Evolutionary conservation across 2,888 invertebrate genomes (phyloP), one percentile per base, ranked within the genome.

Genomic region (Lacanobia oleracea): DNA sequence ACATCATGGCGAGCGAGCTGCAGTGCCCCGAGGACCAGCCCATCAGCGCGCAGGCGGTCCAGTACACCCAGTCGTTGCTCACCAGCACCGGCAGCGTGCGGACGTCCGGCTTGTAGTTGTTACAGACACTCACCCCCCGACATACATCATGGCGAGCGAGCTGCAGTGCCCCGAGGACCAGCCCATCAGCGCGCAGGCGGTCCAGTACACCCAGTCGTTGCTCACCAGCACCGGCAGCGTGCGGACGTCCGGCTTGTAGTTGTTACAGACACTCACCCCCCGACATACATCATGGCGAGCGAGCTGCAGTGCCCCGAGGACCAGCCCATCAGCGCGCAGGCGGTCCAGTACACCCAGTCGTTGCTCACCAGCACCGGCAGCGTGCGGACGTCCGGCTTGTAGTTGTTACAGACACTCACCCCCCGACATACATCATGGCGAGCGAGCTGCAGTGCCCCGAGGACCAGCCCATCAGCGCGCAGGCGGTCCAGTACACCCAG

Each of bases 221-320:
- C 95, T 92, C 60, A 99, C 97, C 23, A 97, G 90, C n/a, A 99
- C 97, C 0, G 98, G 98, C 76, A 99, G 89, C 1, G 96, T 94
- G 62, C 99, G 96, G 0, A 79, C 91, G 66, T 79, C 87, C 79
- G 98, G 98, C 43, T 96, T 95, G 92, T 99, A 99, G 93, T 99
- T 99, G 94, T 16, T 43, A 48, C 48, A 48, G 48, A 48, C 48
- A 56, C 56, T 56, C 56, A 98, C 98, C 97, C 97, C 59, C 98
- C 98, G 67, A 98, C 98, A 94, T 98, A 99, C 98, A 99, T 99
- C 99, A 99, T 99, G 63, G 97, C 97, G 33, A 99, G 93, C 27
- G 99, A 98, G 91, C 98, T 99, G 86, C 98, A 98, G 91, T 99
- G 99, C 0, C 99, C 99, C 54, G 98, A 98, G 67, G 98, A 98